A percentile compares a stretch with the other conserved stretches of the same genome.
phyloP scores from a whole-genome alignment of 2,888 invertebrate species.

The Agriotes lineatus region DNA sequence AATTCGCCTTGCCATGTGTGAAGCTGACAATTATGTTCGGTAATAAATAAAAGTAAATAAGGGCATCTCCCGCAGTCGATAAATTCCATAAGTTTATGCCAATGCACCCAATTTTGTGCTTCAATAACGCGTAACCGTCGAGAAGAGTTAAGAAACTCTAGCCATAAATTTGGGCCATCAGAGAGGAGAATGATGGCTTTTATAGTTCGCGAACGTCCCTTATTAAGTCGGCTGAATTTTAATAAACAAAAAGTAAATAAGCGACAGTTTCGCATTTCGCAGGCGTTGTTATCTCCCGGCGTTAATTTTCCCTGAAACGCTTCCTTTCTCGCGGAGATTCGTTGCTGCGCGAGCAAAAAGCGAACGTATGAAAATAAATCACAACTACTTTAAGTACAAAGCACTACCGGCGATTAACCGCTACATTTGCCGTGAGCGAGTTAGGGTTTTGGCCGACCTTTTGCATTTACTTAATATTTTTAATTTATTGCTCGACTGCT shows the following conservation, averaged over 20 bases:
- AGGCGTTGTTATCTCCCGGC: constrained; percentile 9
- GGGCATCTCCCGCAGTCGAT: background rate
- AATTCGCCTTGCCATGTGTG: background rate
- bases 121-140: constrained; percentile 6
- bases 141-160: background rate
- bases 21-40: constrained; percentile 5
- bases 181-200: constrained; percentile 3
- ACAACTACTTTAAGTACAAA: constrained; percentile 7
- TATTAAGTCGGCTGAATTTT: constrained; percentile 5
- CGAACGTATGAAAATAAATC: constrained; percentile 9
- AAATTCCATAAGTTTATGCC: constrained; percentile 6
- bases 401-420: constrained; percentile 18
- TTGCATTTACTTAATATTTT: constrained; percentile 26
- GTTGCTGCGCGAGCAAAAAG: background rate
- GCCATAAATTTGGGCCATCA: constrained; percentile 8
- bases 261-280: background rate
- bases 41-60: constrained; percentile 10
- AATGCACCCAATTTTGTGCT: constrained; percentile 13
- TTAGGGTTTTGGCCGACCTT: background rate
- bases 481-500: constrained; percentile 25
- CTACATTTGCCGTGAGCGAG: constrained; percentile 2
- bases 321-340: constrained; percentile 4
- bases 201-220: constrained; percentile 9
- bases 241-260: constrained; percentile 13
- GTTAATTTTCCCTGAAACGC: constrained; percentile 12